Evolutionary conservation across 2,888 invertebrate genomes (phyloP).

Genomic region (Torymus auratus): DNA sequence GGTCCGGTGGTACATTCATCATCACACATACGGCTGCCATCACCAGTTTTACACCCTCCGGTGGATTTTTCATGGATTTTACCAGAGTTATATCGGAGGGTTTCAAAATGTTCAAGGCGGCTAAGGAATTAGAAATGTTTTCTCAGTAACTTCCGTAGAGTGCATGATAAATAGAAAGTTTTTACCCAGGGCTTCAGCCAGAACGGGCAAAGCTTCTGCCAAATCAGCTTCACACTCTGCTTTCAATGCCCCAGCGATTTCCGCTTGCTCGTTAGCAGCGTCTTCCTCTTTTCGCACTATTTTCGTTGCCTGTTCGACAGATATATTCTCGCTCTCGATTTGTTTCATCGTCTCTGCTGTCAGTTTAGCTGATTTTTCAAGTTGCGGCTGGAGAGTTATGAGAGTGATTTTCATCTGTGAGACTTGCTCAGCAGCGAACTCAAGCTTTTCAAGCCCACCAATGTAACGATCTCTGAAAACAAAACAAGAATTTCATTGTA

Average conservation of each 20-base stretch:
- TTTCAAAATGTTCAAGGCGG: constrained; percentile 90
- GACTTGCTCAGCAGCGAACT: constrained; percentile 87
- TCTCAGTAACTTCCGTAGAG: not conserved
- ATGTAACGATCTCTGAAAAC: constrained; percentile 83
- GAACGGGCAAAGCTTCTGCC: constrained; percentile 89
- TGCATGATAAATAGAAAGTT: constrained; percentile 2
- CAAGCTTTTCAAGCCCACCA: constrained; percentile 86
- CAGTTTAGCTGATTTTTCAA: constrained; percentile 85
- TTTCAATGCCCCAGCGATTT: constrained; percentile 89
- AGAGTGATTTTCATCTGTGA: constrained; percentile 87
- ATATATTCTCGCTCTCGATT: constrained; percentile 86
- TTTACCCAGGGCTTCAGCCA: constrained; percentile 82
- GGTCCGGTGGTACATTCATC: constrained; percentile 87
- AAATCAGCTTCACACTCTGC: constrained; percentile 95
- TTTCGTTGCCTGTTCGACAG: constrained; percentile 87
- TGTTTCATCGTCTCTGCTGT: constrained; percentile 86
- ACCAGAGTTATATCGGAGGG: constrained; percentile 90
- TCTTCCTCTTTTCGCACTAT: constrained; percentile 92
- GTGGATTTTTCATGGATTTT: constrained; percentile 93
- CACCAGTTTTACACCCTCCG: constrained; percentile 87
- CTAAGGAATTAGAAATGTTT: constrained; percentile 65
- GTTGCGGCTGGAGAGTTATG: constrained; percentile 85
- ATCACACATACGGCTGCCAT: constrained; percentile 95
- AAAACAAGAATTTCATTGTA: too few species aligned
- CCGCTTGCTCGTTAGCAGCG: constrained; percentile 91